These are phyloP conservation scores for Ochropacha duplaris DNA, from an alignment of 2,888 invertebrate genomes.

Conservation along the genomic window DNA sequence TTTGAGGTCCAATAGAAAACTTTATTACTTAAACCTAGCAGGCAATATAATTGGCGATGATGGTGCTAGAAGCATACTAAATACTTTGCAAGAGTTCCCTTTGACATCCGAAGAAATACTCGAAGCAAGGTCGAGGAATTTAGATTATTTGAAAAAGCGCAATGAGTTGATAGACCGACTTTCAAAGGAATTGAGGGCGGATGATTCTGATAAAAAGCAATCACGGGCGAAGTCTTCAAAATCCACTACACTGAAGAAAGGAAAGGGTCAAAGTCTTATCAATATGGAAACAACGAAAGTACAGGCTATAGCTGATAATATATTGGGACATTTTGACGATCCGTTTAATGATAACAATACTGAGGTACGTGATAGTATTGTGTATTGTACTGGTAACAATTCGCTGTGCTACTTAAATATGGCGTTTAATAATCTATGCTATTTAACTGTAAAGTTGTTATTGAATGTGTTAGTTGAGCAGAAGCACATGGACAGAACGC, in stretches of 20 bases:
- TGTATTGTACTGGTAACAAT: constrained; percentile 54
- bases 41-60: constrained; percentile 52
- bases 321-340: constrained; percentile 41
- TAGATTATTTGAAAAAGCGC: constrained; percentile 42
- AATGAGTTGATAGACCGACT: constrained; percentile 26
- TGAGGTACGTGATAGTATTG: constrained; percentile 20
- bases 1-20: constrained; percentile 48
- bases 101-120: constrained; percentile 43
- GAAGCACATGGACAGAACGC: constrained; percentile 33
- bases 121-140: constrained; percentile 24
- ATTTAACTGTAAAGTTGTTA: constrained; percentile 43
- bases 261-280: constrained; percentile 21
- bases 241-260: constrained; percentile 18
- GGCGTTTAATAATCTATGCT: constrained; percentile 54
- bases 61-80: constrained; percentile 42
- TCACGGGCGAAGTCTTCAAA: constrained; percentile 23
- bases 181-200: constrained; percentile 27
- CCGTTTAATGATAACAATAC: constrained; percentile 39
- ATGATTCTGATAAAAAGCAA: constrained; percentile 32
- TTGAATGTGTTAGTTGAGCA: constrained; percentile 44
- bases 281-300: constrained; percentile 41
- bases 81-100: constrained; percentile 40
- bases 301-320: constrained; percentile 25
- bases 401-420: constrained; percentile 50
- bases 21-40: constrained; percentile 56